phyloP scores from a whole-genome alignment of 2,113 vertebrate species.

The Elanoides forficatus region DNA sequence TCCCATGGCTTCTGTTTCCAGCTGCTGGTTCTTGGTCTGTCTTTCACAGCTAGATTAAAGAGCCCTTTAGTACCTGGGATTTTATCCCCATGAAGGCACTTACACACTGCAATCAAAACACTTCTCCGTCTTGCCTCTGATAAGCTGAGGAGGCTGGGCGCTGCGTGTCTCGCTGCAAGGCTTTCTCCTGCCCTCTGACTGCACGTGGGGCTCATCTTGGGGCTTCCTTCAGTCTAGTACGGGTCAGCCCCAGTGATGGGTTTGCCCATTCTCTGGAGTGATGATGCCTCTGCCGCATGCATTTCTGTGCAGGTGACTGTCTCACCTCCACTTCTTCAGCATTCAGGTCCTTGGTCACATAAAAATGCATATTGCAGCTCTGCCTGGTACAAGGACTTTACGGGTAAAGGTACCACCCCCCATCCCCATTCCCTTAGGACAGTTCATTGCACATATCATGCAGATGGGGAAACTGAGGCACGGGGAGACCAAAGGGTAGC shows the following conservation, averaged over 20 bases:
- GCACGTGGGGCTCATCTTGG: rapidly evolving
- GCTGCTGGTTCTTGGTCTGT: not conserved
- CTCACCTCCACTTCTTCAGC: not conserved
- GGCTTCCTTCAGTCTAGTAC: not conserved
- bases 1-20: not conserved
- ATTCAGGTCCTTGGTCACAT: not conserved
- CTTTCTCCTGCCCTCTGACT: not conserved
- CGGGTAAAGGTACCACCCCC: not conserved
- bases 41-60: not conserved
- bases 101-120: not conserved
- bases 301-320: not conserved
- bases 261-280: not conserved
- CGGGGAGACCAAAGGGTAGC: rapidly evolving
- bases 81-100: conserved; percentile 18
- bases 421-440: too few species aligned
- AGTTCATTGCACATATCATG: not conserved
- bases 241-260: not conserved
- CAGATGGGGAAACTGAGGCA: not conserved
- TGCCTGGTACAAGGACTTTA: not conserved
- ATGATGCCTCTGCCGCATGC: not conserved
- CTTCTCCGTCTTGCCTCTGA: not conserved
- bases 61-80: not conserved
- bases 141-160: not conserved
- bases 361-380: not conserved
- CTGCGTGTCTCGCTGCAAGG: not conserved